Evolutionary conservation across 2,888 invertebrate genomes (phyloP).

Genomic region (Pomacea canaliculata): DNA sequence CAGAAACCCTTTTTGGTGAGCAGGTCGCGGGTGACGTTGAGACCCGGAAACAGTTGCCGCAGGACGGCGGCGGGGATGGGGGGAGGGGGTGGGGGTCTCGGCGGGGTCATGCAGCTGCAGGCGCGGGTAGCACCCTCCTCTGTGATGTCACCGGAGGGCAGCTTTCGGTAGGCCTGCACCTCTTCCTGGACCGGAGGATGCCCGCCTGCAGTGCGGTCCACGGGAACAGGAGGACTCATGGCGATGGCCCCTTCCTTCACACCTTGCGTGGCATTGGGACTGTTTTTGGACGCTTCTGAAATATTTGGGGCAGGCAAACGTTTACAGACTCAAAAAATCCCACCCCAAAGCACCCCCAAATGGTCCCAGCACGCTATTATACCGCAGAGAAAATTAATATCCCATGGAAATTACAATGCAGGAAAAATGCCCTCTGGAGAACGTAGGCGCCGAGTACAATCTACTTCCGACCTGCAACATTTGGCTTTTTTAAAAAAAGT

Average conservation of each 20-base stretch:
- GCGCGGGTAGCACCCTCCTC: neutral
- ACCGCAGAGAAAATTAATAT: no score
- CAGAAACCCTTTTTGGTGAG: conserved; percentile 7
- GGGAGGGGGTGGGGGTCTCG: conserved; percentile 8
- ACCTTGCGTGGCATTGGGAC: conserved; percentile 8
- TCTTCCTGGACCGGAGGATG: neutral
- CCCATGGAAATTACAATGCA: no score
- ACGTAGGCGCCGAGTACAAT: neutral
- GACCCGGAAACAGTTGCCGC: conserved; percentile 12
- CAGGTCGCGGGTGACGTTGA: conserved; percentile 6
- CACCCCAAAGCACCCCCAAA: no score
- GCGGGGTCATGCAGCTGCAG: neutral
- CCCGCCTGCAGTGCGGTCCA: neutral
- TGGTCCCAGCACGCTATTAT: no score
- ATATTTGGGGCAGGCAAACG: neutral
- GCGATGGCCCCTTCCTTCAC: neutral
- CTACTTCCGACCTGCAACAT: no score
- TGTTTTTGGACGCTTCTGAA: conserved; percentile 3
- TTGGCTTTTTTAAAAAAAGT: no score
- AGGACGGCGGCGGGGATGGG: conserved; percentile 10
- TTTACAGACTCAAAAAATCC: no score
- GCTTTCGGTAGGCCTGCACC: neutral
- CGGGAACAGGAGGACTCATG: neutral
- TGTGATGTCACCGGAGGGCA: neutral
- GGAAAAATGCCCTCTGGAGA: neutral